Conservation (phyloP, 1,140 invertebrate species). For the Calliopsis andreniformis region DNA sequence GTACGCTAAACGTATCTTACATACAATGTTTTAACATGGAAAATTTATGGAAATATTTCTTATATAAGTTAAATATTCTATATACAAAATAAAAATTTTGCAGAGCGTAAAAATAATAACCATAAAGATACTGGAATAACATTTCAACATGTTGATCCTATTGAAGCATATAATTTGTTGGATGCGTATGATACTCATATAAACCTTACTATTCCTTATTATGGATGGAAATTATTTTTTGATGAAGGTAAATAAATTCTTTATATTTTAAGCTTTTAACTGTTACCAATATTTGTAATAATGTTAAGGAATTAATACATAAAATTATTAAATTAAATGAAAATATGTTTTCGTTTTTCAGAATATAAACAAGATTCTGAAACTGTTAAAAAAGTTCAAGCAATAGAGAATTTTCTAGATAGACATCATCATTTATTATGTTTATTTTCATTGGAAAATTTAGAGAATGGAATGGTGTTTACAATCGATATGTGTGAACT, state of each 20-base stretch:
- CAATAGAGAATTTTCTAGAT: conserved; percentile 82
- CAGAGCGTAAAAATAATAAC: conserved; percentile 4
- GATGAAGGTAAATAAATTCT: conserved; percentile 82
- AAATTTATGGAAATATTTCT: background rate
- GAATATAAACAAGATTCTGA: conserved; percentile 80
- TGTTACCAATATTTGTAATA: background rate
- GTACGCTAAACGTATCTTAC: no score
- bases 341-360: conserved; percentile 73
- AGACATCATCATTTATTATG: conserved; percentile 79
- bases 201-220: conserved; percentile 78
- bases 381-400: conserved; percentile 81
- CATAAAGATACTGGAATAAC: background rate
- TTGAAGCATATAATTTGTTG: conserved; percentile 14
- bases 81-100: background rate
- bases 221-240: conserved; percentile 87
- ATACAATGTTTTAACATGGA: background rate
- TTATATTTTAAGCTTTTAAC: conserved; percentile 2
- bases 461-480: conserved; percentile 85
- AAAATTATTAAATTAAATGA: conserved; percentile 19
- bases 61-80: background rate
- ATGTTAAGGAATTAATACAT: conserved; percentile 11
- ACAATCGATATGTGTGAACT: conserved; percentile 85
- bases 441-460: conserved; percentile 82
- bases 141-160: conserved; percentile 6
- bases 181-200: conserved; percentile 25